Evolutionary conservation across 2,797 vertebrate species (phyloP).

Genomic region (Cyprinodon diabolis): DNA sequence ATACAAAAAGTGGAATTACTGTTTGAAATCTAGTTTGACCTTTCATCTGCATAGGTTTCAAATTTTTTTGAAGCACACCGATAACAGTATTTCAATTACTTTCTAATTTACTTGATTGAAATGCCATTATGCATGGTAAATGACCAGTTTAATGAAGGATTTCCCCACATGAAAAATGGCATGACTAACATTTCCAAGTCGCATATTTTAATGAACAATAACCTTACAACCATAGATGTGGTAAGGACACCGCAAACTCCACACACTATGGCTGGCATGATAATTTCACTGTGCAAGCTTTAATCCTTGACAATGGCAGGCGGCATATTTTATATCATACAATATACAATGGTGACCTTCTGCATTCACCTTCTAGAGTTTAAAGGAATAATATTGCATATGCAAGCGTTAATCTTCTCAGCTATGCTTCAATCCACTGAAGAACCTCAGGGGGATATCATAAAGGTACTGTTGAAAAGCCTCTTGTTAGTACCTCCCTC

Average conservation of each 20-base stretch:
- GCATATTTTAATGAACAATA: conserved; percentile 11
- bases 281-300: conserved; percentile 48
- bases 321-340: conserved; percentile 56
- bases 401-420: conserved; percentile 68
- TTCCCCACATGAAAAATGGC: conserved; percentile 18
- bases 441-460: conserved; percentile 68
- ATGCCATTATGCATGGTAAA: conserved; percentile 39
- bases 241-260: conserved; percentile 28
- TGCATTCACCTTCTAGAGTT: conserved; percentile 70
- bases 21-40: conserved; percentile 50
- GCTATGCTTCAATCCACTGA: conserved; percentile 63
- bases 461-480: conserved; percentile 53
- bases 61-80: conserved; percentile 27
- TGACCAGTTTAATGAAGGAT: conserved; percentile 23
- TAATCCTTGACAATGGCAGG: conserved; percentile 63
- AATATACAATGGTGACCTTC: conserved; percentile 69
- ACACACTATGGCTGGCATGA: conserved; percentile 27
- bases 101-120: conserved; percentile 52
- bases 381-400: conserved; percentile 72
- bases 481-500: conserved; percentile 51
- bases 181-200: conserved; percentile 13
- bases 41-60: conserved; percentile 47
- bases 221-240: conserved; percentile 7
- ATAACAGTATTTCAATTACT: conserved; percentile 42
- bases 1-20: conserved; percentile 32